Evolutionary conservation across 2,797 vertebrate genomes (phyloP), one percentile per base, ranked within the genome.

Genomic region (Poeciliopsis gracilis): DNA sequence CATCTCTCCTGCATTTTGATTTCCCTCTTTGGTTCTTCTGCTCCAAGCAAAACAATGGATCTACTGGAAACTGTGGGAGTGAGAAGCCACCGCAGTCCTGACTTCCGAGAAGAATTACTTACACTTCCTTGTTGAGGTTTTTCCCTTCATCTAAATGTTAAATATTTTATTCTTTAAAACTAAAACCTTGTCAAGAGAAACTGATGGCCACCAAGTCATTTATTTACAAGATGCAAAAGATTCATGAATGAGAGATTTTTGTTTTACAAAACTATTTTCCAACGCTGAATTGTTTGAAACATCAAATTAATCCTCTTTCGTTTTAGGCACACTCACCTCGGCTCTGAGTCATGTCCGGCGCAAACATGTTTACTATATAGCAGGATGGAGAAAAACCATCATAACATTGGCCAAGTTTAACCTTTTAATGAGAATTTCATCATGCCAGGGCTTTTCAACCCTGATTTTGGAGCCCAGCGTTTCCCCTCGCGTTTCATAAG

Each of bases 41-140:
- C 59, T 76, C 36, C 46, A 51, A 36, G 28, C 46, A 33, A 33
- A 23, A 72, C 28, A 23, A 20, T 20, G 23, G 28, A 72, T 33
- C 46, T 36, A 11, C 28, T 47, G 47, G 30, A 47, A 28, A 16
- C 43, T 45, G 20, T 23, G 5, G 5, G 4, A 45, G 67, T 13
- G 10, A 45, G 41, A 70, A 45, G 38, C 18, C 73, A 47, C n/a
- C 25, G 10, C n/a, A 80, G 28, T 33, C 41, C 12, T 41, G 13
- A 43, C 75, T 55, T 55, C 33, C 30, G 23, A 75, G 20, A 5
- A 41, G 30, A 33, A 70, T 53, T 28, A 80, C 57, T 72, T 59
- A 61, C 57, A 73, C 70, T 57, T 45, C 63, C 57, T 75, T 25
- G 73, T 63, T n/a, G 43, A 46, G 77, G 73, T 2, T 80, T 66